Conservation (phyloP, 2,797 vertebrate genomes). For the Glyptemys insculpta region DNA sequence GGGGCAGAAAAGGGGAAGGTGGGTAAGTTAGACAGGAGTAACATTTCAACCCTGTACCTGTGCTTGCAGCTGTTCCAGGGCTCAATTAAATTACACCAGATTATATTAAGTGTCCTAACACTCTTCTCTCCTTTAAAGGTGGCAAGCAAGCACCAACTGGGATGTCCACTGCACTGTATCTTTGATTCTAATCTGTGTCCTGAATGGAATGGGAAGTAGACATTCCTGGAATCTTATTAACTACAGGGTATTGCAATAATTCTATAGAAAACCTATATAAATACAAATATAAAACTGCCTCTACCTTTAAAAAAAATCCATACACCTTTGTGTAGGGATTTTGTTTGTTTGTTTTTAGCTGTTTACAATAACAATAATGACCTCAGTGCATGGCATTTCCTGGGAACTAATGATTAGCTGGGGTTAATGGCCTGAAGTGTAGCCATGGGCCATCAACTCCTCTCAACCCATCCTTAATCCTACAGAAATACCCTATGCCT, state of each 20-base stretch:
- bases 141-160: neutral
- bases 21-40: neutral
- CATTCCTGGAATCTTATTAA: neutral
- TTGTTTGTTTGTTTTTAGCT: neutral
- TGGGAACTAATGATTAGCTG: slow-evolving; percentile 74
- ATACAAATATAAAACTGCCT: rapidly evolving
- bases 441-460: slow-evolving; percentile 74
- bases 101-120: neutral
- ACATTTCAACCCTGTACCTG: rapidly evolving
- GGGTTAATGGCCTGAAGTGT: slow-evolving; percentile 76
- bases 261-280: neutral
- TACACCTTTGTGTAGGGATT: neutral
- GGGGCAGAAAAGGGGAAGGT: neutral
- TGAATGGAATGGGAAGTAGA: neutral
- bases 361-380: slow-evolving; percentile 63
- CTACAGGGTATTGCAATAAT: neutral
- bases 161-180: neutral
- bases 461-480: slow-evolving; percentile 77
- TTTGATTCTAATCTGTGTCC: neutral
- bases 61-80: neutral
- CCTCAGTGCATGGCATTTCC: slow-evolving; percentile 69
- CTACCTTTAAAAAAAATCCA: neutral
- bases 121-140: neutral
- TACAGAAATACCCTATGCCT: slow-evolving; percentile 64
- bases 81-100: neutral